These are phyloP conservation scores for Caenorhabditis panamensis DNA, from an alignment of 2,888 invertebrate genomes.

Conservation along the genomic window DNA sequence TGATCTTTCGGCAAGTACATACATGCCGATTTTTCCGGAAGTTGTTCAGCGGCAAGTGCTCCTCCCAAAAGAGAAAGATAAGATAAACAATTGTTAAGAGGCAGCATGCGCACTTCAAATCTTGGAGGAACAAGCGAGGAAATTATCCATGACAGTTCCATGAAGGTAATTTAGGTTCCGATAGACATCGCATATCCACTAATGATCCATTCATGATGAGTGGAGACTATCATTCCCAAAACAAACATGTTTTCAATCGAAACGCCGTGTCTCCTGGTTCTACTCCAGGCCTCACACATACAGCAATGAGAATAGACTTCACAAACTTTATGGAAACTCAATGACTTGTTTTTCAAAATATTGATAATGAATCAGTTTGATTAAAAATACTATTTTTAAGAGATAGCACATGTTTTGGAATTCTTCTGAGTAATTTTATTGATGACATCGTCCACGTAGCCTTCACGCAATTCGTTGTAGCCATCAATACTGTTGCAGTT, in stretches of 20 bases:
- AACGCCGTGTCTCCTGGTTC: not conserved
- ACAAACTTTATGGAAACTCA: not conserved
- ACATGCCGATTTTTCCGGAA: slow-evolving; percentile 25
- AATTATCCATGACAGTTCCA: slow-evolving; percentile 1
- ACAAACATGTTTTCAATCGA: slow-evolving; percentile 19
- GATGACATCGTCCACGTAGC: slow-evolving; percentile 62
- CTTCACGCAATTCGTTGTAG: slow-evolving; percentile 72
- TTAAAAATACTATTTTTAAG: slow-evolving; percentile 13
- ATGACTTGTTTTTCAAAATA: not conserved
- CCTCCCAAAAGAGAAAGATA: slow-evolving; percentile 42
- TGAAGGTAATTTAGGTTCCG: not conserved
- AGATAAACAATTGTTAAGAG: slow-evolving; percentile 43
- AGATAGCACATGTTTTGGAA: slow-evolving; percentile 65
- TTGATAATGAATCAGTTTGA: not conserved
- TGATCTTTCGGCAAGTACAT: slow-evolving; percentile 20
- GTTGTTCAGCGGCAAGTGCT: slow-evolving; percentile 57
- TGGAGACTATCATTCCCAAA: not conserved
- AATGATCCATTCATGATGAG: not conserved
- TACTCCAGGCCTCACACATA: not conserved
- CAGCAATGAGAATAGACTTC: not conserved
- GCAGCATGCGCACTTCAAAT: slow-evolving; percentile 18
- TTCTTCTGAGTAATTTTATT: slow-evolving; percentile 59
- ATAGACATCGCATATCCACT: not conserved
- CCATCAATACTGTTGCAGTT: slow-evolving; percentile 77
- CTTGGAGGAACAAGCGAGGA: slow-evolving; percentile 19